phyloP scores from a whole-genome alignment of 2,113 vertebrate genomes.

The Cephalopterus ornatus region DNA sequence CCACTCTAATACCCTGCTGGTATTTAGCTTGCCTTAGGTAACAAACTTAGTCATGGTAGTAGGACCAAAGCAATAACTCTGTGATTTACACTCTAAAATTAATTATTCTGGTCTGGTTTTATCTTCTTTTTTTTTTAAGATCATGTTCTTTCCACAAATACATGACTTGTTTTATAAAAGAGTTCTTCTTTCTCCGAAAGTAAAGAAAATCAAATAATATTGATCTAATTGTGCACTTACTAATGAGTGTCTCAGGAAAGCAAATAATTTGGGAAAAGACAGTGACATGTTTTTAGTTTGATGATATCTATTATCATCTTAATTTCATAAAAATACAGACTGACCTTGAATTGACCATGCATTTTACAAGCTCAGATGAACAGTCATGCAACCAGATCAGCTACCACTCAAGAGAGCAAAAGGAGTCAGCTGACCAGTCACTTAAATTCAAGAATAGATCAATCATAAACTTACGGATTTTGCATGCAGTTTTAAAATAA shows the following conservation, averaged over 20 bases:
- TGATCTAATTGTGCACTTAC: constrained; percentile 5
- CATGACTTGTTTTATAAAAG: neutral
- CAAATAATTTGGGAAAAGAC: neutral
- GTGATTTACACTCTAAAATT: neutral
- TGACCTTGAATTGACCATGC: neutral
- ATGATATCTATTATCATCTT: neutral
- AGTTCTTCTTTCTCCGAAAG: neutral
- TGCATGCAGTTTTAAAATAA: neutral
- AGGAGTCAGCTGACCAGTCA: neutral
- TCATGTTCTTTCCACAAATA: neutral
- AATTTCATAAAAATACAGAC: neutral
- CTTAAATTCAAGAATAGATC: neutral
- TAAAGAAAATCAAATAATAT: constrained; percentile 31
- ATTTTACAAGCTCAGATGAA: neutral
- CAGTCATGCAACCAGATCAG: neutral
- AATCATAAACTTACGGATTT: neutral
- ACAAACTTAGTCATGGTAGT: neutral
- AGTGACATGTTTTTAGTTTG: neutral
- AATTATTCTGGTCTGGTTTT: neutral
- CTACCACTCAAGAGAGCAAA: neutral
- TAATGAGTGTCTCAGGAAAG: neutral
- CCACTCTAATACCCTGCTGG: neutral
- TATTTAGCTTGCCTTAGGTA: neutral
- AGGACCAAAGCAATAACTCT: neutral
- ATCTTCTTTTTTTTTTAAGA: neutral